Evolutionary conservation across 1,140 invertebrate genomes (phyloP).

Genomic region (Riptortus pedestris): DNA sequence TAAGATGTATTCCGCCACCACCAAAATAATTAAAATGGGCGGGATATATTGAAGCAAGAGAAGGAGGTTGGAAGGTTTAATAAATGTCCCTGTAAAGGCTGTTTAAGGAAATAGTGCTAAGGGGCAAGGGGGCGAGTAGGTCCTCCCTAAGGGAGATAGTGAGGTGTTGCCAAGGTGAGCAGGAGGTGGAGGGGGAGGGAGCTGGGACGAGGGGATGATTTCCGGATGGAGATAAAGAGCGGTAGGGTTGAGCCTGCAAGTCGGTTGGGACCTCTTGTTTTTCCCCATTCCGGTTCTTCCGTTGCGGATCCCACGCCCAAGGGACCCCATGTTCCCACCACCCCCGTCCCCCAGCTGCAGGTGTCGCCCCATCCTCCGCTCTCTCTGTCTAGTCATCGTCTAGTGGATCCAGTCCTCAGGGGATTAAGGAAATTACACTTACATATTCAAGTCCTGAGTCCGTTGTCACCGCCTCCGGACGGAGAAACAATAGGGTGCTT

Average conservation of each 20-base stretch:
- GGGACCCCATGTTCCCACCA: background rate
- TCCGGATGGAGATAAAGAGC: conserved; percentile 10
- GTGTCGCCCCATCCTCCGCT: background rate
- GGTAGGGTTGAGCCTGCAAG: background rate
- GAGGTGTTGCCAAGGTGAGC: background rate
- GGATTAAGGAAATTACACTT: background rate
- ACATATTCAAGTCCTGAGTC: background rate
- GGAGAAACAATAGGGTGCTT: too few species aligned
- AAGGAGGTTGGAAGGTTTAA: too few species aligned
- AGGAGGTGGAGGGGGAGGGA: background rate
- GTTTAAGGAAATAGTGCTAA: too few species aligned
- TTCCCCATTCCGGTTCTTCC: conserved; percentile 16
- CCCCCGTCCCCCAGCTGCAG: background rate
- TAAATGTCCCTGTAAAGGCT: too few species aligned
- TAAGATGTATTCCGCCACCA: too few species aligned
- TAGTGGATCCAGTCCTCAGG: background rate
- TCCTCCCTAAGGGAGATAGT: background rate
- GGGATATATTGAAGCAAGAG: too few species aligned
- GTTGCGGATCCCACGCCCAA: background rate
- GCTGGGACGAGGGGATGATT: background rate
- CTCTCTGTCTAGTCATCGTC: background rate
- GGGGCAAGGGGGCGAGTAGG: too few species aligned
- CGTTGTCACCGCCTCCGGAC: too few species aligned
- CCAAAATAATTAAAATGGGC: too few species aligned
- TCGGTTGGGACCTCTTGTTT: conserved; percentile 3